These are phyloP conservation scores for Microtus pennsylvanicus DNA, from an alignment of 2,113 vertebrate species.

Conservation along the genomic window DNA sequence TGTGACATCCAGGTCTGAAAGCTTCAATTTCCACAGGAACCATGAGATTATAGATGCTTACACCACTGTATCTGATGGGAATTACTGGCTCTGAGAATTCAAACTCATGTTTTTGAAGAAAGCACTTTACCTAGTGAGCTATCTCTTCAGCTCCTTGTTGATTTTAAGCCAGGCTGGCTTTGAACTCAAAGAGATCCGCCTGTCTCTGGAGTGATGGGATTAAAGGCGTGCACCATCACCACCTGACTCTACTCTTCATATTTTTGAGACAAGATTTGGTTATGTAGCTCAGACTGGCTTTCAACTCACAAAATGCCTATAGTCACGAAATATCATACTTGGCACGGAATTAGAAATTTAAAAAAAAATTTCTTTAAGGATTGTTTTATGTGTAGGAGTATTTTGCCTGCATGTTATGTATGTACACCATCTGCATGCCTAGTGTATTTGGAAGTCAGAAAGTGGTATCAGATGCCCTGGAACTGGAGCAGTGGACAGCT, in stretches of 20 bases:
- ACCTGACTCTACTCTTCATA: background rate
- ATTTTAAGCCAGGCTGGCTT: no score
- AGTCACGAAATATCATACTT: background rate
- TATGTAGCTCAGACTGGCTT: background rate
- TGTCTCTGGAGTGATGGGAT: no score
- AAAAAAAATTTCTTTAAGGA: background rate
- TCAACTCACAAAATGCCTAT: background rate
- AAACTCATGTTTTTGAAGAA: no score
- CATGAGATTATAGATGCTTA: no score
- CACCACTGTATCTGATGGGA: no score
- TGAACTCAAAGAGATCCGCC: no score
- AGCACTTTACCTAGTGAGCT: no score
- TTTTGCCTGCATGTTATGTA: background rate
- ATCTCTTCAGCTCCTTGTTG: no score
- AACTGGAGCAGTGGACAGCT: background rate
- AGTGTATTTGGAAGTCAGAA: background rate
- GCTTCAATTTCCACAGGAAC: no score
- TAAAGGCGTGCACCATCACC: no score
- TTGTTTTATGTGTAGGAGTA: background rate
- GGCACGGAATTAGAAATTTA: slow-evolving; percentile 11
- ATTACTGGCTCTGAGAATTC: no score
- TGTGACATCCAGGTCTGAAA: background rate
- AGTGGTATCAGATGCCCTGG: background rate
- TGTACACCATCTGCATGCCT: background rate
- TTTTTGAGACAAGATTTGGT: background rate